Percentiles rank a stretch among this genome's conserved stretches.
Conservation (phyloP, 2,113 vertebrate species). For the Carassius carassius region DNA sequence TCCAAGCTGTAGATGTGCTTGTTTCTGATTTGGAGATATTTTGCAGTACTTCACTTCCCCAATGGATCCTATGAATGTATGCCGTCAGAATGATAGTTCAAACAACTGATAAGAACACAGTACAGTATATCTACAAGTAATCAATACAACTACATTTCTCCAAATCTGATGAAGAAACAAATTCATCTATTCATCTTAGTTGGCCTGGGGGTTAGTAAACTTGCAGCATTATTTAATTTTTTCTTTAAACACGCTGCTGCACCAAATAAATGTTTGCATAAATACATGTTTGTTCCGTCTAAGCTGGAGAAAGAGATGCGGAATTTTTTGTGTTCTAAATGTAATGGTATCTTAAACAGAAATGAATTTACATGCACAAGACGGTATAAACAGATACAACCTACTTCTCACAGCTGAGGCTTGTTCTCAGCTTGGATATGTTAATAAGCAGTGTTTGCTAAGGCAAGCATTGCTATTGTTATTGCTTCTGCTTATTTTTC, state of each 20-base stretch:
- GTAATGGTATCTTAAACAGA: not conserved
- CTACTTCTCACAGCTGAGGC: constrained; percentile 10
- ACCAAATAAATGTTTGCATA: not conserved
- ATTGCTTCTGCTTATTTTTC: not conserved
- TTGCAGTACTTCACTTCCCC: no score
- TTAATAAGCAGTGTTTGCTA: constrained; percentile 6
- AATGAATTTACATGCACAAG: constrained; percentile 9
- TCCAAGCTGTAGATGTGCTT: no score
- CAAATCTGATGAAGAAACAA: not conserved
- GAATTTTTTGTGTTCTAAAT: not conserved
- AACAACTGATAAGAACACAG: no score
- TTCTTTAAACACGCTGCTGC: not conserved
- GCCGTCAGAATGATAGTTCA: no score
- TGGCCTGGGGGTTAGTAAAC: not conserved
- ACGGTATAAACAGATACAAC: constrained; percentile 1
- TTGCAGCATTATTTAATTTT: not conserved
- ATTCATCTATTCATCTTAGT: not conserved
- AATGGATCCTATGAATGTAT: no score
- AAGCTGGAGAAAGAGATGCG: not conserved
- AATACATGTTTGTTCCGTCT: not conserved
- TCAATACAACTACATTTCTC: not conserved
- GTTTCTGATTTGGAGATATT: no score
- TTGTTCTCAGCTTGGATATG: constrained; percentile 14
- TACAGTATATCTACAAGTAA: no score
- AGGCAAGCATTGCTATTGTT: constrained; percentile 14